Conservation (phyloP, 2,113 vertebrate genomes). For the Triplophysa dalaica region DNA sequence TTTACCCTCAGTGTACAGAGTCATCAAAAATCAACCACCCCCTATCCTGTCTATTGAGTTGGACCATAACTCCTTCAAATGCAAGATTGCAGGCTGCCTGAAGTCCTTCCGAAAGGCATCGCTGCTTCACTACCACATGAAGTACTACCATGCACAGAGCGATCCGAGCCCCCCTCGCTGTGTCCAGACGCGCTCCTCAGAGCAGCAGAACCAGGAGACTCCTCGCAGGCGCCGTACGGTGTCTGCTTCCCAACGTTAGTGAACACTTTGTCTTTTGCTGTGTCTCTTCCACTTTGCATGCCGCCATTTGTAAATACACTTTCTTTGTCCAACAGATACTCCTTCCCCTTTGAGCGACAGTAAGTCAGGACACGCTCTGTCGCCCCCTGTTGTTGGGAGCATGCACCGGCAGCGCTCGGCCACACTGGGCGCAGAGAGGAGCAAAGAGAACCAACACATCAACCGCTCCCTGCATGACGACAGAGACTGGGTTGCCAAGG, state of each 20-base stretch:
- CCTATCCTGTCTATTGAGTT: slow-evolving; percentile 83
- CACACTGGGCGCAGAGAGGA: slow-evolving; percentile 64
- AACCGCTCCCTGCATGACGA: slow-evolving; percentile 63
- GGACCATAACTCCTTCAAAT: slow-evolving; percentile 94
- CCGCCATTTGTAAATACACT: neutral
- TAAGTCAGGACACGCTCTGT: slow-evolving; percentile 65
- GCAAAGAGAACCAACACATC: slow-evolving; percentile 66
- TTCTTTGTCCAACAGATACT: slow-evolving; percentile 48
- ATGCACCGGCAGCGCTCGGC: slow-evolving; percentile 63
- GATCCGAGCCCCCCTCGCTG: slow-evolving; percentile 77
- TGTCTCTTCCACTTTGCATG: neutral
- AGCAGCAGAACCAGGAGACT: slow-evolving; percentile 70
- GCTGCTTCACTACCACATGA: slow-evolving; percentile 95
- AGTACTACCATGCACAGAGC: slow-evolving; percentile 91
- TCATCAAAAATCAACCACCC: slow-evolving; percentile 85
- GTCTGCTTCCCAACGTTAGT: slow-evolving; percentile 80
- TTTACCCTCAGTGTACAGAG: slow-evolving; percentile 81
- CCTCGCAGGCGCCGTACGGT: slow-evolving; percentile 80
- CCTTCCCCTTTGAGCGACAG: slow-evolving; percentile 57
- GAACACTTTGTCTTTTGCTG: slow-evolving; percentile 34
- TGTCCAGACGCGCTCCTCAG: slow-evolving; percentile 80
- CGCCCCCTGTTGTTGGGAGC: slow-evolving; percentile 61
- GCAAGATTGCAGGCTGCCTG: slow-evolving; percentile 84
- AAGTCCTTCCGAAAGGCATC: slow-evolving; percentile 96
- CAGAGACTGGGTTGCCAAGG: slow-evolving; percentile 57